Conservation (phyloP, 2,113 vertebrate species). For the Tachysurus vachellii region DNA sequence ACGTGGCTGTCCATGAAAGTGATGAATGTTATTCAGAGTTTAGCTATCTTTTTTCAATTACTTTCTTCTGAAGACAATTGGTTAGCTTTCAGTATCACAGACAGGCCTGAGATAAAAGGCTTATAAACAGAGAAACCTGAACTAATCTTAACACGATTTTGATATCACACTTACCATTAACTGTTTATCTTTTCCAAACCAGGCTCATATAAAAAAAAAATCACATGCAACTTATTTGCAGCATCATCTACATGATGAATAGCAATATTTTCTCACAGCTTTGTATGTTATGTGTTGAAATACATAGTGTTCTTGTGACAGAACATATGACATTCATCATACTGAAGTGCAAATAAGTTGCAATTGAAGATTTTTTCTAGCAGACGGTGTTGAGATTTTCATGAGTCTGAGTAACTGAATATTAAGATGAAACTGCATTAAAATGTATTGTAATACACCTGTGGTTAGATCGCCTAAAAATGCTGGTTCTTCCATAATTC, state of each 20-base stretch:
- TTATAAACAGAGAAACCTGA: background rate
- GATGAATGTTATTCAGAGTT: slow-evolving; percentile 19
- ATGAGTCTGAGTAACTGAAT: background rate
- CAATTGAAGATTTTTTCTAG: background rate
- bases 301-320: background rate
- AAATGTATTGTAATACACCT: background rate
- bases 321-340: background rate
- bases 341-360: background rate
- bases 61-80: slow-evolving; percentile 16
- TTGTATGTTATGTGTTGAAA: background rate
- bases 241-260: background rate
- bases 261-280: background rate
- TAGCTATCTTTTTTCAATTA: slow-evolving; percentile 33
- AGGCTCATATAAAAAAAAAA: background rate
- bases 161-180: background rate
- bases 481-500: background rate
- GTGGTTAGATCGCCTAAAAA: background rate
- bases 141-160: background rate
- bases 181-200: background rate
- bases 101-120: slow-evolving; percentile 17
- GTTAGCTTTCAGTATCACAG: slow-evolving; percentile 9
- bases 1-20: slow-evolving; percentile 2
- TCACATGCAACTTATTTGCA: background rate
- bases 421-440: background rate
- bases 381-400: background rate